These are phyloP conservation scores for Harpagoxenus sublaevis DNA, from an alignment of 2,888 invertebrate genomes.

Conservation along the genomic window DNA sequence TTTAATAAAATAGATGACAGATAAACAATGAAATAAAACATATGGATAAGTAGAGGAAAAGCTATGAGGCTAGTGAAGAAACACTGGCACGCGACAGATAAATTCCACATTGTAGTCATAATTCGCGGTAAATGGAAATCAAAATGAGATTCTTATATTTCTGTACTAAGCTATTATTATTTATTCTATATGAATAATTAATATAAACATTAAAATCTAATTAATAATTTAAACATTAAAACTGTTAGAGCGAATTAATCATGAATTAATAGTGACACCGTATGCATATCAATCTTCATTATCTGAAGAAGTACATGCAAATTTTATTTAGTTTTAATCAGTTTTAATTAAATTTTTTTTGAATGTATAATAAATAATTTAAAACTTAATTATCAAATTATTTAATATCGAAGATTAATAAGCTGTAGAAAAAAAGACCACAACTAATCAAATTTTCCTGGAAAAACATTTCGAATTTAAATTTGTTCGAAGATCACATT, in stretches of 20 bases:
- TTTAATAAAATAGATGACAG: constrained; percentile 6
- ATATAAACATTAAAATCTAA: constrained; percentile 5
- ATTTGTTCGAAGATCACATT: background rate
- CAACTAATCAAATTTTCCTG: background rate
- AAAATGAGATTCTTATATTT: background rate
- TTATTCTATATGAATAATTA: constrained; percentile 1
- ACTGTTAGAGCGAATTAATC: background rate
- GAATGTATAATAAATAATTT: background rate
- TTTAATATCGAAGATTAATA: background rate
- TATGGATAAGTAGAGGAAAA: background rate
- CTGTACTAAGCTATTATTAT: background rate
- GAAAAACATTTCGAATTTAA: background rate
- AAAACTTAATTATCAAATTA: background rate
- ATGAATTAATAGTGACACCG: background rate
- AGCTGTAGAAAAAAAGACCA: background rate
- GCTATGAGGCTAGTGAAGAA: constrained; percentile 20
- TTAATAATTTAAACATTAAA: background rate
- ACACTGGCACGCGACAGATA: background rate
- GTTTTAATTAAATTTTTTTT: background rate
- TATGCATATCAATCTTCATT: background rate
- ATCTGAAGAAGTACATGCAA: background rate
- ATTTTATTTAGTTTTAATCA: background rate
- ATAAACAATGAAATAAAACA: background rate
- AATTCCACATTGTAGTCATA: background rate
- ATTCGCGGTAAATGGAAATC: background rate